phyloP scores from a whole-genome alignment of 2,113 vertebrate genomes.

The Corythornis cristatus region DNA sequence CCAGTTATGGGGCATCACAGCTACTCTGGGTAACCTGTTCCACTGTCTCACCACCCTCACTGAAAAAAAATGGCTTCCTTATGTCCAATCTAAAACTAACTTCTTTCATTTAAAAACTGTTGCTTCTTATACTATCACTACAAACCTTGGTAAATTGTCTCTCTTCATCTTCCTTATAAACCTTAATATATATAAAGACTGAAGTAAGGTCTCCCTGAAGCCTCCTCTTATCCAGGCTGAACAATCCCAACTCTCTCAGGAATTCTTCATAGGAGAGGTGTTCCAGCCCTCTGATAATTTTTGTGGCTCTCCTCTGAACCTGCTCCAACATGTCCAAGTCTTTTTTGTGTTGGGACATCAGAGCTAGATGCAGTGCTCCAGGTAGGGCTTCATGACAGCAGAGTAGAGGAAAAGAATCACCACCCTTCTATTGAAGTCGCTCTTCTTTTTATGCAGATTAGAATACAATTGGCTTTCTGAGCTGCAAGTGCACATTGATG shows the following conservation, averaged over 20 bases:
- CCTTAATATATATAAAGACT: not conserved
- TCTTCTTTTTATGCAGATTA: not conserved
- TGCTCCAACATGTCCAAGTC: rapidly evolving
- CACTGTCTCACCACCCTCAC: not conserved
- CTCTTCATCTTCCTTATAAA: not conserved
- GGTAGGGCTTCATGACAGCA: not conserved
- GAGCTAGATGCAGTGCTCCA: not conserved
- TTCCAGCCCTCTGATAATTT: not conserved
- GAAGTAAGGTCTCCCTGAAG: not conserved
- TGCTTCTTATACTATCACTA: not conserved
- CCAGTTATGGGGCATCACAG: not conserved
- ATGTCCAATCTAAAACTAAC: not conserved
- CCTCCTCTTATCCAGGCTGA: not conserved
- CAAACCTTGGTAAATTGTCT: not conserved
- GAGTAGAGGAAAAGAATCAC: not conserved
- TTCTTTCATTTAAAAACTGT: not conserved
- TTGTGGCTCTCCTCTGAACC: not conserved
- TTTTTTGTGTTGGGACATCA: not conserved
- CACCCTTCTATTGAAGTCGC: rapidly evolving
- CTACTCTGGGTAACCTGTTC: not conserved
- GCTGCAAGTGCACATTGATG: not conserved
- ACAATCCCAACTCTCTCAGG: not conserved
- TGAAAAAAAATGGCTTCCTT: not conserved
- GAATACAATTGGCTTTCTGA: not conserved
- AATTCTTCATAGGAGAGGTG: not conserved